These are phyloP conservation scores for Halcyon chelicuti DNA, from an alignment of 2,797 vertebrate genomes.

Conservation along the genomic window DNA sequence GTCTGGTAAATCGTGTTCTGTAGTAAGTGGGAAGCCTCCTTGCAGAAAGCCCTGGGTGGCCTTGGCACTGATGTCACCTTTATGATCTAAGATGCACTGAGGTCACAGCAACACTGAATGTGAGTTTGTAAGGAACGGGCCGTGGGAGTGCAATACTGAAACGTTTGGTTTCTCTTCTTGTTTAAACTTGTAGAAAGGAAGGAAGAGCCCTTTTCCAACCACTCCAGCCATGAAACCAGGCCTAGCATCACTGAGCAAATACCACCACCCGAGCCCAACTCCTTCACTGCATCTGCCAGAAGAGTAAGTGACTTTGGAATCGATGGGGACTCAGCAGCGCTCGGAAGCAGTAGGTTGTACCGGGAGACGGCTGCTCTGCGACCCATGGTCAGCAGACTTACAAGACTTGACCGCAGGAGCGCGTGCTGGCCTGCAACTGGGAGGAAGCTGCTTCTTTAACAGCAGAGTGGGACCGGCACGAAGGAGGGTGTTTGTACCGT, in stretches of 20 bases:
- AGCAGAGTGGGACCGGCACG: neutral
- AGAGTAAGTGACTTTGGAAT: constrained; percentile 74
- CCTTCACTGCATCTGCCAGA: constrained; percentile 73
- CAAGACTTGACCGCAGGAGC: neutral
- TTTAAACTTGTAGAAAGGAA: constrained; percentile 74
- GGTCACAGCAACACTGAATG: neutral
- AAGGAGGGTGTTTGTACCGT: neutral
- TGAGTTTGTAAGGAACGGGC: neutral
- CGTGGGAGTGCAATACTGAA: constrained; percentile 14
- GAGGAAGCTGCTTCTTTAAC: neutral
- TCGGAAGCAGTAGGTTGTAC: neutral
- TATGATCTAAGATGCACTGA: neutral
- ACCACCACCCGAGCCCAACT: constrained; percentile 64
- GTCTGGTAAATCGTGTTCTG: neutral
- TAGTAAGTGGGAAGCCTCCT: neutral
- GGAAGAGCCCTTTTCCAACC: constrained; percentile 71
- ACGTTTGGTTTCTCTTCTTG: constrained; percentile 35
- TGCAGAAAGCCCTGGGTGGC: neutral
- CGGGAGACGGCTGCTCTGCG: neutral
- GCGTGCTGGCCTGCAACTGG: neutral
- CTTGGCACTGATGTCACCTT: neutral
- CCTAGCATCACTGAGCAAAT: constrained; percentile 64
- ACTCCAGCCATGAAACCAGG: constrained; percentile 71
- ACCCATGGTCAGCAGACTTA: neutral
- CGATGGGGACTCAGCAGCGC: neutral